Percentiles rank a stretch among this genome's conserved stretches.
These are phyloP conservation scores for Acleris sparsana DNA, from an alignment of 2,888 invertebrate genomes.

Conservation along the genomic window DNA sequence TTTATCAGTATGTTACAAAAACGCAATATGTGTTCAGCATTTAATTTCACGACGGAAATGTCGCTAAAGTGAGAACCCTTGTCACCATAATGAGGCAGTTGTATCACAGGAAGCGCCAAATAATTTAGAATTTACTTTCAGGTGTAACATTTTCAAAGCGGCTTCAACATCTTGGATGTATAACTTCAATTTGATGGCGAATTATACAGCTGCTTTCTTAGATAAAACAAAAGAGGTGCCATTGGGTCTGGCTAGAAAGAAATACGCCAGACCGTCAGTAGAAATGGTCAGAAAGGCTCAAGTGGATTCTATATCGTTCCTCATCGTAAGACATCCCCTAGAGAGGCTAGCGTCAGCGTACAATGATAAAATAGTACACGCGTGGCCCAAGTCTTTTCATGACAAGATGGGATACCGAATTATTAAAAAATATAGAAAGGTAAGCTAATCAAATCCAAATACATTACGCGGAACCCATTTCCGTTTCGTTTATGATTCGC, in stretches of 20 bases:
- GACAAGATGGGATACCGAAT: slow-evolving; percentile 91
- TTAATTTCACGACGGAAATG: slow-evolving; percentile 32
- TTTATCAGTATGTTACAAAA: too few species aligned
- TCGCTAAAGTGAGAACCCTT: slow-evolving; percentile 21
- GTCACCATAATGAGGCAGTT: slow-evolving; percentile 14
- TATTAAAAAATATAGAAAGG: slow-evolving; percentile 88
- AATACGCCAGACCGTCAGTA: slow-evolving; percentile 89
- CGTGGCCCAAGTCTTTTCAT: slow-evolving; percentile 91
- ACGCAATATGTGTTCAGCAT: background rate
- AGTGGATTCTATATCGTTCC: slow-evolving; percentile 90
- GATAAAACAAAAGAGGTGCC: slow-evolving; percentile 91
- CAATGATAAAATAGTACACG: slow-evolving; percentile 92
- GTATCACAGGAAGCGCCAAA: slow-evolving; percentile 5
- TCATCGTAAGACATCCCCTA: slow-evolving; percentile 92
- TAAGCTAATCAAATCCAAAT: slow-evolving; percentile 49
- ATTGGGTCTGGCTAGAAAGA: slow-evolving; percentile 89
- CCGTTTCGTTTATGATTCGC: slow-evolving; percentile 22
- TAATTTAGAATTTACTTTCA: slow-evolving; percentile 48
- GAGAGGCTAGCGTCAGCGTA: slow-evolving; percentile 91
- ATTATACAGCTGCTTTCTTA: slow-evolving; percentile 90
- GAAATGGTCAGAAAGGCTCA: slow-evolving; percentile 89
- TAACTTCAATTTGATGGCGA: slow-evolving; percentile 93
- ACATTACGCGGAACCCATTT: slow-evolving; percentile 13
- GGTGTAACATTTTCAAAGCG: slow-evolving; percentile 92
- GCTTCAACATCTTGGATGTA: slow-evolving; percentile 97